phyloP scores from a whole-genome alignment of 35 echinoderm and acorn worm genomes.

The Apostichopus parvimensis region DNA sequence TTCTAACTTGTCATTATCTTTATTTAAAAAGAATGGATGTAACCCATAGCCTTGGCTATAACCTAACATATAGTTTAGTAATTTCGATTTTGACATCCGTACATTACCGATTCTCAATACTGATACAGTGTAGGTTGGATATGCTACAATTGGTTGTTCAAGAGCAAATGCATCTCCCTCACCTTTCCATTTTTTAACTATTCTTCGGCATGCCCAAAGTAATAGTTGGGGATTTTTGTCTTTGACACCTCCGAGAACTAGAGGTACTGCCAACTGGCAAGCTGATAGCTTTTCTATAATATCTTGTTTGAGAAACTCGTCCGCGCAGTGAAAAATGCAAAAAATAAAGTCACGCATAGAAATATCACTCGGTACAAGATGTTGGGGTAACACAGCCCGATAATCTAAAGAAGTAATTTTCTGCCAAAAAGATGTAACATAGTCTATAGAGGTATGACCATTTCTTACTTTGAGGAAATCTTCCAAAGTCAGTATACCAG shows the following conservation, averaged over 20 bases:
- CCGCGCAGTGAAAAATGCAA: not conserved
- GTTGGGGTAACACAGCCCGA: not conserved
- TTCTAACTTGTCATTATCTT: not conserved
- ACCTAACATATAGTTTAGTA: not conserved
- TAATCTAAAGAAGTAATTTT: slow-evolving; percentile 16
- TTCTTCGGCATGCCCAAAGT: not conserved
- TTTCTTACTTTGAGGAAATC: not conserved
- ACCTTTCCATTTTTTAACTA: slow-evolving; percentile 28
- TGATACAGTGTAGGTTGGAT: not conserved
- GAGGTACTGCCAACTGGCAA: slow-evolving; percentile 12
- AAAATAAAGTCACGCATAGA: not conserved
- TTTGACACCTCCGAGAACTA: not conserved
- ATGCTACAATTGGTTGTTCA: not conserved
- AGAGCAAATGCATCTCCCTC: not conserved
- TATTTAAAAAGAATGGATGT: not conserved
- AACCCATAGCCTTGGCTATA: not conserved
- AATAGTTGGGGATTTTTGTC: not conserved
- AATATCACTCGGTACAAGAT: not conserved
- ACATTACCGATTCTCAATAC: not conserved
- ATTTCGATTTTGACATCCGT: not conserved
- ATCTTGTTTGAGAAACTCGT: slow-evolving; percentile 5
- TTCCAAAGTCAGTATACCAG: not conserved
- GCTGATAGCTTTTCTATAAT: slow-evolving; percentile 35
- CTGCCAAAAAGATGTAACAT: not conserved
- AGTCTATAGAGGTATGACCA: not conserved